phyloP scores from a whole-genome alignment of 2,888 invertebrate species.

The Meta bourneti region DNA sequence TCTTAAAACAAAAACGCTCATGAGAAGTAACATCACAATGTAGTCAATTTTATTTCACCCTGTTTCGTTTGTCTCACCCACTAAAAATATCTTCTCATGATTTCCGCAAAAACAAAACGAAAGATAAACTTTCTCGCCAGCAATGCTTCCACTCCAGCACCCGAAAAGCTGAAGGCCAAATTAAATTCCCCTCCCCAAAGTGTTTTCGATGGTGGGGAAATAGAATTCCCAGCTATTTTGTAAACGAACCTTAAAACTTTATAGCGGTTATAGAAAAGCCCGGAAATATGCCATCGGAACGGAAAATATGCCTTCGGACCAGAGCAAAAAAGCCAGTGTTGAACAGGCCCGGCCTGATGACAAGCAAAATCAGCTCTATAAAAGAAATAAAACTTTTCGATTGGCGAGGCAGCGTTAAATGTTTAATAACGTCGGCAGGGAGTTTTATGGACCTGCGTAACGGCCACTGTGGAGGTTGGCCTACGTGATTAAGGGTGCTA shows the following conservation, averaged over 20 bases:
- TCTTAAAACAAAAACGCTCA: no score
- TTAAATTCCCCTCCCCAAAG: neutral
- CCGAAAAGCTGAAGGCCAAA: neutral
- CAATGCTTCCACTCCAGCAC: neutral
- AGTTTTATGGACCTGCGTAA: constrained; percentile 67
- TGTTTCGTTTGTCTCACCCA: neutral
- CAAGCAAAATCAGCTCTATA: constrained; percentile 70
- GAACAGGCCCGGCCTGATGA: constrained; percentile 5
- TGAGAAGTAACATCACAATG: neutral
- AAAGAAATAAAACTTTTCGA: constrained; percentile 62
- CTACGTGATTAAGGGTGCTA: constrained; percentile 65
- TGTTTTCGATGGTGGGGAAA: neutral
- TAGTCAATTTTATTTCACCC: neutral
- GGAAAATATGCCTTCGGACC: constrained; percentile 54
- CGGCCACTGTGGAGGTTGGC: constrained; percentile 50
- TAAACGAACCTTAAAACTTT: constrained; percentile 58
- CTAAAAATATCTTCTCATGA: constrained; percentile 16
- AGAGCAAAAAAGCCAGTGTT: no score
- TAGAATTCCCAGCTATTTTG: constrained; percentile 24
- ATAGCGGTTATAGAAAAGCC: constrained; percentile 62
- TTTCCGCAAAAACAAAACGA: constrained; percentile 4
- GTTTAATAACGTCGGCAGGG: constrained; percentile 40
- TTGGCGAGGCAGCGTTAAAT: constrained; percentile 17
- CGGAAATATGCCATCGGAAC: constrained; percentile 42
- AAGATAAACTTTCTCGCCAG: constrained; percentile 18